Conservation (phyloP, 1,140 invertebrate species). For the Heliconius congener region DNA sequence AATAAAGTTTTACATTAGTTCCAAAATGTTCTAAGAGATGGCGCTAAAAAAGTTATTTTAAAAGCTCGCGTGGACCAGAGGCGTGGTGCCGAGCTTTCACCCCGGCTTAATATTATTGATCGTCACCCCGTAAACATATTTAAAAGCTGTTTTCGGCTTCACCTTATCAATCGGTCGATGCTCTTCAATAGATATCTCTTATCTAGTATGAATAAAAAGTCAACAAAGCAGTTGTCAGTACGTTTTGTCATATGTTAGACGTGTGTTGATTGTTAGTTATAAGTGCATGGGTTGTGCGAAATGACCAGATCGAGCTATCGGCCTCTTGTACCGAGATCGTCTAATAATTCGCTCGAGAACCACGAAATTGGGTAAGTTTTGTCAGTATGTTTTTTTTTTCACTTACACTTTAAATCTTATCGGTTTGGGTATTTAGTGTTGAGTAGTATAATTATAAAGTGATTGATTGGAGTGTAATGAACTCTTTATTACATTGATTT, state of each 20-base stretch:
- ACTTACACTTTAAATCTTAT: neutral
- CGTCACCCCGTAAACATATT: conserved; percentile 62
- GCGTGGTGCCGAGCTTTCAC: conserved; percentile 72
- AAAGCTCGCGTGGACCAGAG: conserved; percentile 61
- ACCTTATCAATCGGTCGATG: conserved; percentile 50
- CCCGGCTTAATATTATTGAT: conserved; percentile 69
- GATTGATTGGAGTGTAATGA: neutral
- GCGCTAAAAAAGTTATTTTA: conserved; percentile 41
- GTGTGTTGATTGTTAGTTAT: conserved; percentile 46
- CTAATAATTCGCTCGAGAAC: conserved; percentile 67
- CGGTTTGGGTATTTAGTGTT: neutral
- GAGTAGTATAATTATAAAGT: neutral
- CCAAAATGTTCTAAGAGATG: conserved; percentile 48
- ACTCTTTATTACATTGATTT: conserved; percentile 18
- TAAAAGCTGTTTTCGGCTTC: conserved; percentile 54
- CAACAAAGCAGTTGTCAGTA: conserved; percentile 47
- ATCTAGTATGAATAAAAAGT: conserved; percentile 54
- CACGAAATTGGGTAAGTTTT: conserved; percentile 66
- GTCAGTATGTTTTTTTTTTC: neutral
- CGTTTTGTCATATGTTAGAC: conserved; percentile 50
- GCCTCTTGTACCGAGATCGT: conserved; percentile 68
- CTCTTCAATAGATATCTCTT: conserved; percentile 53
- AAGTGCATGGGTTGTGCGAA: conserved; percentile 41
- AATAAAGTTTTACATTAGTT: neutral
- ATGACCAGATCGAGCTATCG: conserved; percentile 75